These are phyloP conservation scores for Perca flavescens DNA, from an alignment of 2,113 vertebrate genomes.

Conservation along the genomic window DNA sequence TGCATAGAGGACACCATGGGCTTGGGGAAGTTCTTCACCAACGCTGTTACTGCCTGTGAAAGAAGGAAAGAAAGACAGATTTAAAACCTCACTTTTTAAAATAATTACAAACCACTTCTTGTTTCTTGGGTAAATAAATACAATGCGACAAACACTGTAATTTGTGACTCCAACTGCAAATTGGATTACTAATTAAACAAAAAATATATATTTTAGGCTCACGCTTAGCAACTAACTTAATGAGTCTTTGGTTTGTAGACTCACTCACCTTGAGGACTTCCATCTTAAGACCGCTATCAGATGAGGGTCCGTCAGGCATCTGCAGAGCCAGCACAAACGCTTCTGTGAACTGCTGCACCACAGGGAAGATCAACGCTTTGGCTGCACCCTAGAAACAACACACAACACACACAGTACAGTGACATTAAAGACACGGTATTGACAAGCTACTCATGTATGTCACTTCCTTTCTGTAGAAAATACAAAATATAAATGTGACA, in stretches of 20 bases:
- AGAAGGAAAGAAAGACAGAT: background rate
- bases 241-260: background rate
- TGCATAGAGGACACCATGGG: constrained; percentile 99
- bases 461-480: background rate
- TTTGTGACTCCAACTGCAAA: background rate
- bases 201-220: background rate
- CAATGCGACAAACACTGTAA: background rate
- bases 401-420: background rate
- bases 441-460: background rate
- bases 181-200: background rate
- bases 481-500: background rate
- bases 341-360: constrained; percentile 98
- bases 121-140: background rate
- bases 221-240: background rate
- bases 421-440: no score
- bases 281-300: constrained; percentile 98
- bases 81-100: background rate
- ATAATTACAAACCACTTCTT: background rate
- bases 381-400: constrained; percentile 90
- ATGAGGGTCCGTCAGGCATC: constrained; percentile 94
- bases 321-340: constrained; percentile 97
- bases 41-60: constrained; percentile 92
- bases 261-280: constrained; percentile 93
- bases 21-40: constrained; percentile 98
- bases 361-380: constrained; percentile 95